phyloP scores from a whole-genome alignment of 1,140 invertebrate genomes.

The Calliphora vicina region DNA sequence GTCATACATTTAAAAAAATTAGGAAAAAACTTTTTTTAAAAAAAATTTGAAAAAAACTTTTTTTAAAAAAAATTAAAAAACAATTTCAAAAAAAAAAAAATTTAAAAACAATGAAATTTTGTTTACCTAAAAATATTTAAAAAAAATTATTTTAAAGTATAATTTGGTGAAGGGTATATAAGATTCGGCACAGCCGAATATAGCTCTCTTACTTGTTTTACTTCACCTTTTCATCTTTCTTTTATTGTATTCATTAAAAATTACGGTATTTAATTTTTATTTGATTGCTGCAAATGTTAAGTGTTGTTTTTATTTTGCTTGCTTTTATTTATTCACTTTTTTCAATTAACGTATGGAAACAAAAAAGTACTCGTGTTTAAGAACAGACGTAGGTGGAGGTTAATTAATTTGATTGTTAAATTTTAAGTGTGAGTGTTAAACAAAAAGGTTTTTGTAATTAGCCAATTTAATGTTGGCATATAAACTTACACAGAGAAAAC shows the following conservation, averaged over 20 bases:
- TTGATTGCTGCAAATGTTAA: not conserved
- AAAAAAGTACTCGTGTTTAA: not conserved
- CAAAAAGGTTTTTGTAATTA: not conserved
- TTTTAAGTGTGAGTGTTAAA: not conserved
- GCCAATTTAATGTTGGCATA: too few relatives aligned
- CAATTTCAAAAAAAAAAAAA: too few relatives aligned
- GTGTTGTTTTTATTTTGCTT: constrained; percentile 1
- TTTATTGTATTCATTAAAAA: not conserved
- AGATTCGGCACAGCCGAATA: too few relatives aligned
- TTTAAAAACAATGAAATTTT: too few relatives aligned
- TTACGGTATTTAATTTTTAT: constrained; percentile 5
- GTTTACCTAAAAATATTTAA: too few relatives aligned
- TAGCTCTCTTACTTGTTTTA: not conserved
- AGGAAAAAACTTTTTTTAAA: too few relatives aligned
- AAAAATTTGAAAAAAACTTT: too few relatives aligned
- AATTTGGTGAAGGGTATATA: too few relatives aligned
- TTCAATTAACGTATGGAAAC: not conserved
- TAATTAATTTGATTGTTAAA: not conserved
- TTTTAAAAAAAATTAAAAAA: too few relatives aligned
- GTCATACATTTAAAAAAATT: too few relatives aligned
- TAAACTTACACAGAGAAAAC: too few relatives aligned
- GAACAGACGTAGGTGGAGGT: not conserved
- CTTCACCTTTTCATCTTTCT: not conserved
- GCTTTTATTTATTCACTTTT: not conserved
- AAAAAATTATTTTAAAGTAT: too few relatives aligned